These are phyloP conservation scores for Mystacornis crossleyi DNA, from an alignment of 2,113 vertebrate species.

Conservation along the genomic window DNA sequence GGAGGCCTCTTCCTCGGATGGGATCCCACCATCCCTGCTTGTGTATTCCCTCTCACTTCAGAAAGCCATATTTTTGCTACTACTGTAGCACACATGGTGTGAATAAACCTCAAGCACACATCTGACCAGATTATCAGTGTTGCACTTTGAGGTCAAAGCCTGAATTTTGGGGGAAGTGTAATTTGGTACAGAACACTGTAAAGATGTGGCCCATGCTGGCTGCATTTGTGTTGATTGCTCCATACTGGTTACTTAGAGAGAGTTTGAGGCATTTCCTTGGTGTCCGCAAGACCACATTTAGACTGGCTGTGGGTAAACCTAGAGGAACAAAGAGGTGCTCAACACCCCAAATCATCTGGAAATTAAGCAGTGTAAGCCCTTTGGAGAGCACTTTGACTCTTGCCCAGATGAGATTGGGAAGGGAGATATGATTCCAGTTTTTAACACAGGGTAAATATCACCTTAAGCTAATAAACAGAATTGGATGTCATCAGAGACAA, in stretches of 20 bases:
- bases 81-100: neutral
- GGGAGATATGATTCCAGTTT: neutral
- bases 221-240: neutral
- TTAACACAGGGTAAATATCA: neutral
- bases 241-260: neutral
- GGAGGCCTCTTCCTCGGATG: neutral
- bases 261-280: neutral
- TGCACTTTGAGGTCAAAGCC: neutral
- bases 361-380: neutral
- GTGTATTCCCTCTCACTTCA: neutral
- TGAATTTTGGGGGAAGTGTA: neutral
- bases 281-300: neutral
- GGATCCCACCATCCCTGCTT: neutral
- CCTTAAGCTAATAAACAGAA: neutral
- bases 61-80: neutral
- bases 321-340: neutral
- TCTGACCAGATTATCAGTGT: neutral
- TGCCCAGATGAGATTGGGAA: neutral
- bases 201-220: fast-evolving
- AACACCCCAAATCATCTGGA: neutral
- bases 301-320: neutral
- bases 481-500: neutral
- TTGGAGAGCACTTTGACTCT: neutral
- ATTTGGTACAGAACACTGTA: neutral
- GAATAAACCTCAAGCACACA: neutral